A percentile compares a stretch with the other conserved stretches of the same genome.
These are phyloP conservation scores for Oncorhynchus tshawytscha DNA, from an alignment of 2,113 vertebrate genomes.

Conservation along the genomic window DNA sequence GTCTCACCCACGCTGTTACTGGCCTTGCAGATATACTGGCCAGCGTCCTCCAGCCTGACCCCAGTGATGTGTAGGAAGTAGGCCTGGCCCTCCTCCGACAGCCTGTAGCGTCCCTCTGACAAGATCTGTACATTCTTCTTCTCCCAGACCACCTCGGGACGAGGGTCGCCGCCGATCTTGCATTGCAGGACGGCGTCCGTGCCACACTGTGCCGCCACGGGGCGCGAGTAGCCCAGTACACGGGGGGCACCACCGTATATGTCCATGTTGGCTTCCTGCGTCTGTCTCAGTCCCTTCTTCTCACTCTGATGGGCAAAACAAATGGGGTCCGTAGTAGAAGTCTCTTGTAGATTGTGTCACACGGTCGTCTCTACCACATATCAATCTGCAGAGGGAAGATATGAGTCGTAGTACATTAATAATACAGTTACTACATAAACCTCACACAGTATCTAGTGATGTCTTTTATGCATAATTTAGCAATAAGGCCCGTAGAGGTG, in stretches of 20 bases:
- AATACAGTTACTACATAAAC: too few relatives aligned
- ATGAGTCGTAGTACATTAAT: background rate
- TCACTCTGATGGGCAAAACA: background rate
- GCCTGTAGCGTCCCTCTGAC: slow-evolving; percentile 70
- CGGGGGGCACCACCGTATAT: slow-evolving; percentile 84
- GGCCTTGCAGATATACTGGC: slow-evolving; percentile 90
- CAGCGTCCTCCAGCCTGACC: slow-evolving; percentile 78
- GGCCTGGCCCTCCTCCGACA: slow-evolving; percentile 79
- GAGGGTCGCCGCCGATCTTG: slow-evolving; percentile 85
- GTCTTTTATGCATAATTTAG: too few relatives aligned
- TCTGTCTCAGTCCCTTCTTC: background rate
- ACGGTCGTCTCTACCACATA: background rate
- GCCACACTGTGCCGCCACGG: slow-evolving; percentile 78
- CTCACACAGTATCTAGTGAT: too few relatives aligned
- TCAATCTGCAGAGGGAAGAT: background rate
- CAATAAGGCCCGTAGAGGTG: too few relatives aligned
- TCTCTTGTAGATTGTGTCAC: background rate
- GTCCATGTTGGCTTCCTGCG: slow-evolving; percentile 72
- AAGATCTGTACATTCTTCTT: slow-evolving; percentile 77
- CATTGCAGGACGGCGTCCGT: slow-evolving; percentile 80
- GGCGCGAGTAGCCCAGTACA: slow-evolving; percentile 86
- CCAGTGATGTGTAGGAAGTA: slow-evolving; percentile 80
- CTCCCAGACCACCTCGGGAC: slow-evolving; percentile 87
- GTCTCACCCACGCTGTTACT: slow-evolving; percentile 88
- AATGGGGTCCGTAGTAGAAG: background rate